phyloP scores from a whole-genome alignment of 2,888 invertebrate species.

The Drosophila anomalata region DNA sequence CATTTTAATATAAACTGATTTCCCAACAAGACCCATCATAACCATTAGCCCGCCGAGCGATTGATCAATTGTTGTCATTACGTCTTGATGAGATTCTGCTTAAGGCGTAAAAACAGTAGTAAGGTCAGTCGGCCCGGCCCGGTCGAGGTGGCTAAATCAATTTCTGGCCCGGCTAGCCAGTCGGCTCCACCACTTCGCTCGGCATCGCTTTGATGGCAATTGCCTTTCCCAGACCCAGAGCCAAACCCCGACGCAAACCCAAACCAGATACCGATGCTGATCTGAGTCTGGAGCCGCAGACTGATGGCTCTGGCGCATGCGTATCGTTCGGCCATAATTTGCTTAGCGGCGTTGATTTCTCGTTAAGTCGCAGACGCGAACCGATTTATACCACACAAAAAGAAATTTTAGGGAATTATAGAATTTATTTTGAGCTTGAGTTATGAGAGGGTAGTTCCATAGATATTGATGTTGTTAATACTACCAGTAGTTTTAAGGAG shows the following conservation, averaged over 20 bases:
- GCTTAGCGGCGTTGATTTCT: slow-evolving; percentile 81
- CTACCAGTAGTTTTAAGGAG: no score
- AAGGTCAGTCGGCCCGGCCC: slow-evolving; percentile 73
- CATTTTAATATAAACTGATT: slow-evolving; percentile 71
- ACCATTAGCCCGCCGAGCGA: slow-evolving; percentile 60
- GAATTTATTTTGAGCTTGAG: not conserved
- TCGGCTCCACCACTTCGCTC: slow-evolving; percentile 26
- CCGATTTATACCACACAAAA: slow-evolving; percentile 33
- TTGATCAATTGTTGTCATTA: slow-evolving; percentile 80
- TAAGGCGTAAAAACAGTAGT: slow-evolving; percentile 84
- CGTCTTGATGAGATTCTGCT: slow-evolving; percentile 83
- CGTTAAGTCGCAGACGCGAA: slow-evolving; percentile 70
- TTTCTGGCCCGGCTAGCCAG: slow-evolving; percentile 61
- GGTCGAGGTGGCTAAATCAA: slow-evolving; percentile 82
- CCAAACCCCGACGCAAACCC: slow-evolving; percentile 7
- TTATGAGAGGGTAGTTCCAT: no score
- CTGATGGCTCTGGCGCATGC: slow-evolving; percentile 79
- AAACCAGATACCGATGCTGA: slow-evolving; percentile 15
- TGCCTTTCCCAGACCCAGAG: slow-evolving; percentile 45
- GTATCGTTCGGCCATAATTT: slow-evolving; percentile 81
- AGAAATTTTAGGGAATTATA: slow-evolving; percentile 3
- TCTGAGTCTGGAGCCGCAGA: slow-evolving; percentile 37
- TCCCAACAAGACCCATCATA: slow-evolving; percentile 50
- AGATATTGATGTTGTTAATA: no score
- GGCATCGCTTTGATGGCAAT: slow-evolving; percentile 60